Evolutionary conservation across 1,140 invertebrate genomes (phyloP), one percentile per base, ranked within the genome.

Genomic region (Eulimnadia texana): DNA sequence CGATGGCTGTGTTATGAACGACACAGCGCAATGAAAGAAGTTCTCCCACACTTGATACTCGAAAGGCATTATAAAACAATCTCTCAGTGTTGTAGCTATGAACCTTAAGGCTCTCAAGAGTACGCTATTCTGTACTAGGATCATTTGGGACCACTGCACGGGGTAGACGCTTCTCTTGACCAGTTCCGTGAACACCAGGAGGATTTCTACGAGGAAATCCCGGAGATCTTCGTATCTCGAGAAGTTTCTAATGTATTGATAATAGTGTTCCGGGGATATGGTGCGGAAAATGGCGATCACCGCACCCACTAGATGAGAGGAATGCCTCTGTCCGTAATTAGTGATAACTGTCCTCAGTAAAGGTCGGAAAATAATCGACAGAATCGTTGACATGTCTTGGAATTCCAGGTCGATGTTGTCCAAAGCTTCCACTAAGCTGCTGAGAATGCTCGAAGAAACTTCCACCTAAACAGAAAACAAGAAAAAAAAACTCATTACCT

Each of bases 61-160:
- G 70, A 94, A 94, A 1, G 83, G 78, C n/a, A 81, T 78, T 24
- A 82, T 83, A 65, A 91, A 90, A 60, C 80, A 78, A 65, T 89
- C 85, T 42, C 82, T 79, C 29, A 95, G 88, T 0, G 88, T 91
- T 29, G 81, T 79, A 0, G 89, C 84, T 69, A 94, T 84, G 64
- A 86, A 84, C 67, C 86, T 79, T 25, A 95, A 70, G 0, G 88
- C 84, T 64, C 90, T 89, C 23, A 96, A 72, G 63, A 96, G 86
- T 1, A 94, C 83, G 66, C 84, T 81, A 70, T 95, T 94, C 74
- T 96, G 92, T 23, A 95, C 73, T 78, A 94, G 85, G 60, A 95
- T 85, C 93, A 98, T 97, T 71, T 95, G 92, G 67, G 84, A 85
- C 94, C 94, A 98, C 70, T 96, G 89, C 1, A 73, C 70, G 0